These are phyloP conservation scores for Lanistes nyassanus DNA, from an alignment of 1,140 invertebrate genomes.

Conservation along the genomic window DNA sequence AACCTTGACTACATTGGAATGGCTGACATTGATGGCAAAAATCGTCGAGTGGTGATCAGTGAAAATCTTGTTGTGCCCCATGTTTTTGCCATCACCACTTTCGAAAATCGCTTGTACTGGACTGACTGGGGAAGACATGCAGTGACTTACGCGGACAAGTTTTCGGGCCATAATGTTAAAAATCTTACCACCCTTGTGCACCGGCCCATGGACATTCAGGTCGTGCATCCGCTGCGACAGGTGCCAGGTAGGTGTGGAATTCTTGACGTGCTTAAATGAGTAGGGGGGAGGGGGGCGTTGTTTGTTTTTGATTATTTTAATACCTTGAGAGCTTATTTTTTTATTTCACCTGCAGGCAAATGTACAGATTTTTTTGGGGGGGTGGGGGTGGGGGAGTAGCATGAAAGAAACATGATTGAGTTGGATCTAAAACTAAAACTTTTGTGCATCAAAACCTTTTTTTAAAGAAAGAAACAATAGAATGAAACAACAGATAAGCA, in stretches of 20 bases:
- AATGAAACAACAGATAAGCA: no score
- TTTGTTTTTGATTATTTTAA: no score
- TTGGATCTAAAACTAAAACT: no score
- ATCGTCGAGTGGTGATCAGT: slow-evolving; percentile 72
- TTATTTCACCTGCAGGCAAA: no score
- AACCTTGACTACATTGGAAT: slow-evolving; percentile 90
- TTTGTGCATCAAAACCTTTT: no score
- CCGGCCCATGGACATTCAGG: slow-evolving; percentile 90
- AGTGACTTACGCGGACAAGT: slow-evolving; percentile 94
- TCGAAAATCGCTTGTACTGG: slow-evolving; percentile 95
- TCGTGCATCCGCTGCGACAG: slow-evolving; percentile 73
- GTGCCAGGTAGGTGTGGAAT: slow-evolving; percentile 66
- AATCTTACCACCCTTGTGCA: slow-evolving; percentile 88
- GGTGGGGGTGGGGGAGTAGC: no score
- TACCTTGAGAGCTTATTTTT: no score
- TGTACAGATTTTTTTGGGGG: no score
- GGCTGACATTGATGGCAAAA: slow-evolving; percentile 69
- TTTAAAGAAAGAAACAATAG: no score
- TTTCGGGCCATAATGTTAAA: slow-evolving; percentile 91
- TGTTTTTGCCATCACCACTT: slow-evolving; percentile 94
- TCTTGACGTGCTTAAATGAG: no score
- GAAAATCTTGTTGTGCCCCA: slow-evolving; percentile 73
- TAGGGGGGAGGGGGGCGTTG: no score
- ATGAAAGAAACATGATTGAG: no score
- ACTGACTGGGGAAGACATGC: slow-evolving; percentile 90